Evolutionary conservation across 2,797 vertebrate genomes (phyloP), one percentile per base, ranked within the genome.

Genomic region (Eurystomus glaucurus): DNA sequence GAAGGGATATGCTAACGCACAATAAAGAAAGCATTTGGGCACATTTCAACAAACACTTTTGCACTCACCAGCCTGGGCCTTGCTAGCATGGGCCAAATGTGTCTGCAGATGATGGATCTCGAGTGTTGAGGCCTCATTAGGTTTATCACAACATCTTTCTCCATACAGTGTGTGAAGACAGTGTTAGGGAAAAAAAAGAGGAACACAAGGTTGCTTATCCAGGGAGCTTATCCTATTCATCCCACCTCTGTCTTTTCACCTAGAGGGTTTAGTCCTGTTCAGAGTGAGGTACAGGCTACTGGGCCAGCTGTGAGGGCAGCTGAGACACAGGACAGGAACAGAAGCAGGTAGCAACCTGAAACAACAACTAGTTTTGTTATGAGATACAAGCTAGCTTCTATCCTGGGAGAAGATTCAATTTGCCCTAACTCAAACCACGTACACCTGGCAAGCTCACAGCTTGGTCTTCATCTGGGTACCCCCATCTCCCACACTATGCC

Each of bases 401-500:
- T 85, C 88, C 90, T 91, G 64, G 50, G 70, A 92, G 83, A 92
- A 96, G 71, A 91, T 83, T 96, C 83, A 66, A 51, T 92, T 92
- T 18, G 0, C 65, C 52, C 55, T 46, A 48, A 93, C 71, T 88
- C 88, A 74, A 85, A 95, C 96, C 90, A 90, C 52, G 0, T 55
- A 64, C 52, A 93, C 46, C 86, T 96, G 95, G 92, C 80, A 50
- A 92, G 31, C 13, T 95, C 83, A 43, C 85, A 90, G 64, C 23
- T 54, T 88, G 80, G 88, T 90, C 95, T 87, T 92, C 86, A 71
- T 66, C 19, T 1, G 11, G 64, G 74, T 94, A 79, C 88, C 94
- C 94, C 92, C 64, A 76, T 95, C 80, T 96, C 94, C 95, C 94
- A 97, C 95, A 93, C 48, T 88, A 26, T 50, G 66, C 81, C 93